These are phyloP conservation scores for Gisinianus flammeolus DNA, from an alignment of 2,888 invertebrate genomes.

Conservation along the genomic window DNA sequence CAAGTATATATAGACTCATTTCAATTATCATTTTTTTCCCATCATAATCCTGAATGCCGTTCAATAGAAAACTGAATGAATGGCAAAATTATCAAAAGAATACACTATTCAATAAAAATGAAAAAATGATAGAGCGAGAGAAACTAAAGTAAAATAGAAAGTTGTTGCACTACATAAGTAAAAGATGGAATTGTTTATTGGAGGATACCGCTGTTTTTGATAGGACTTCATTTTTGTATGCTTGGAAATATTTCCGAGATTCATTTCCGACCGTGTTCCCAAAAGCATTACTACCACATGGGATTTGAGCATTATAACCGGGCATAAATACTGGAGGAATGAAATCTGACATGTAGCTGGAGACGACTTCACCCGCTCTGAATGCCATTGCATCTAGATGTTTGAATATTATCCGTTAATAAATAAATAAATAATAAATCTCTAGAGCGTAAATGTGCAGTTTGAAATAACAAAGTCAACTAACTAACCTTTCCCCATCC, in stretches of 20 bases:
- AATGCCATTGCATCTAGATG: slow-evolving; percentile 53
- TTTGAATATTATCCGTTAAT: too few relatives aligned
- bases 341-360: slow-evolving; percentile 54
- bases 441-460: too few relatives aligned
- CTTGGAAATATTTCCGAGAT: slow-evolving; percentile 51
- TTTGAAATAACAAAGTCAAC: too few relatives aligned
- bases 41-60: background rate
- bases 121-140: background rate
- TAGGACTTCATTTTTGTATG: slow-evolving; percentile 52
- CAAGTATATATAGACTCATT: background rate
- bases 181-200: too few relatives aligned
- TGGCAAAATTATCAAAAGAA: background rate
- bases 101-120: background rate
- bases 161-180: background rate
- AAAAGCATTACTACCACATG: slow-evolving; percentile 35
- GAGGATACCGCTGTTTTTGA: slow-evolving; percentile 47
- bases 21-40: background rate
- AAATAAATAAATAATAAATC: too few relatives aligned
- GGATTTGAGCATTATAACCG: slow-evolving; percentile 42
- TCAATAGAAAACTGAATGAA: background rate
- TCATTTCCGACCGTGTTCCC: slow-evolving; percentile 52
- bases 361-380: slow-evolving; percentile 47
- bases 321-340: slow-evolving; percentile 55
- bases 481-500: slow-evolving; percentile 41
- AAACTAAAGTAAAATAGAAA: background rate